Base-by-base conservation (phyloP, 2,797 vertebrate genomes). In the Periparus ater region DNA sequence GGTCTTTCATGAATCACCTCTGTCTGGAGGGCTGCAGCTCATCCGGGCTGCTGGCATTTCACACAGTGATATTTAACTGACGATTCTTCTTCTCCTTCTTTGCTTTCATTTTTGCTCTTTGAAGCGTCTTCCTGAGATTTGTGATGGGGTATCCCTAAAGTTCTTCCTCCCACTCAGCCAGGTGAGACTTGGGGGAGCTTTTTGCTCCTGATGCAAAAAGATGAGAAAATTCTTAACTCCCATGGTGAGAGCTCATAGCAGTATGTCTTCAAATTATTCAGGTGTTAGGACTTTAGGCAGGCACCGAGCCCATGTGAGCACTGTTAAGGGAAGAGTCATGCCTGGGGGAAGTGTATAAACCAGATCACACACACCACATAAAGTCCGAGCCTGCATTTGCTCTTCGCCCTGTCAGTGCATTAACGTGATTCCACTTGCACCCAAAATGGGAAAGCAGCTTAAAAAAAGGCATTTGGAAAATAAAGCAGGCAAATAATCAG, bases 391-490 rank as follows among this genome's bases (percentile, higher is more conserved):
- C 68, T 80, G 40, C 2, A 0, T 79, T 91, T 70, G 27, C 76
- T 85, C 40, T 68, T 85, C 40, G 13, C 21, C 16, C 40, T 7
- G 1, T 71, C 62, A 27, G 61, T 47, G 55, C 27, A 32, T 87
- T 92, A 87, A 57, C 30, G 7, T 26, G 42, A 73, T 50, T 95
- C 47, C 36, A 26, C 72, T 95, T 19, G 63, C 53, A 27, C 53
- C 14, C 68, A 50, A 60, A 94, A 72, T 62, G 71, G 38, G 78
- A 94, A 86, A 71, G 47, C 25, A 9, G 16, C 58, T 91, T 86
- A 11, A 78, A 89, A 89, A 83, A 92, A 82, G 75, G 40, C 42
- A 73, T 87, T 85, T 86, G 54, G 50, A 86, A 95, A 85, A 55
- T 50, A 91, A 83, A 62, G 45, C 62, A 82, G 75, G 23, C 68